Base-by-base conservation (phyloP, 2,888 invertebrate genomes). In the Microctonus brassicae region DNA sequence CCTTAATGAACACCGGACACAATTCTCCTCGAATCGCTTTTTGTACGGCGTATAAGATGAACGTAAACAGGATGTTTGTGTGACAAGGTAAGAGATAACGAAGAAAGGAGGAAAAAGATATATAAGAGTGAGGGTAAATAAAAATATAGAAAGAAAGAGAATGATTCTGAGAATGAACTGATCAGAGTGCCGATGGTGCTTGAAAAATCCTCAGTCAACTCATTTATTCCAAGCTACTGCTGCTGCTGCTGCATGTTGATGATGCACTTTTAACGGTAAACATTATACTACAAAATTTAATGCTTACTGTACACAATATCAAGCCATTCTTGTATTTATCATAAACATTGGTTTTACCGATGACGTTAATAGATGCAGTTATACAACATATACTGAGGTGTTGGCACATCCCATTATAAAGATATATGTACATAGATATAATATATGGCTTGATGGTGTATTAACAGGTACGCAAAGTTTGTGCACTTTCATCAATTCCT, bases 1-100 rank as follows among this genome's bases (percentile, higher is more conserved):
- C 47, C 57, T 67, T 65, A 64, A 62, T 29, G 61, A 65, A 57
- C 72, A 62, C 57, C 58, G 67, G 60, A 64, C 60, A 68, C 70
- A 68, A 68, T 55, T 65, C 42, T 39, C 33, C 58, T 55, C 52
- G 36, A 36, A 33, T 64, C 20, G 66, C 20, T 33, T 68, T 42
- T 22, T 39, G 22, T 36, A 36, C 34, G 33, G 53, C 20, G 26
- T 22, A 66, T 11, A 20, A 36, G 47, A 69, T 52, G 53, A 61
- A 69, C 68, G 52, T 61, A 61, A 62, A 69, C 53, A 53, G 34
- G 61, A 69, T 69, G 53, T 69, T 61, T 61, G 53, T 34, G 52
- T 53, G 36, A 17, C 68, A 62, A 34, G 20, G 47, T 47, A 47
- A 20, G 61, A 53, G 61, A 26, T 52, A 33, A 33, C 7, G 61